Conservation (phyloP, 2,113 vertebrate species). For the Macquaria australasica region DNA sequence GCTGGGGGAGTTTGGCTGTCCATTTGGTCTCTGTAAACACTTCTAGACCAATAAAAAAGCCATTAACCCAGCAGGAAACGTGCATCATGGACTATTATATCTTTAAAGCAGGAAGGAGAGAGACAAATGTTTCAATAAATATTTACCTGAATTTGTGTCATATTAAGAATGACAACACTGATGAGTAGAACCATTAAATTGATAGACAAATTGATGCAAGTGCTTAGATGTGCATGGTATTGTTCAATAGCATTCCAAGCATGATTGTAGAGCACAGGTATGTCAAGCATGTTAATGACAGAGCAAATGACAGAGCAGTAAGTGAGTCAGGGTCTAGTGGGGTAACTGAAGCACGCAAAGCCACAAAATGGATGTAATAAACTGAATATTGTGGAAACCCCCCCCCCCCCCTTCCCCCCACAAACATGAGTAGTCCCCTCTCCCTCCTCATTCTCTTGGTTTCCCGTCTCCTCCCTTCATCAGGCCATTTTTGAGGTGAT, state of each 20-base stretch:
- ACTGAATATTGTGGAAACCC: background rate
- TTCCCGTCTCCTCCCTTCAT: background rate
- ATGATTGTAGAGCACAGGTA: slow-evolving; percentile 19
- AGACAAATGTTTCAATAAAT: background rate
- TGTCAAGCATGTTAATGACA: slow-evolving; percentile 7
- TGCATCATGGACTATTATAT: background rate
- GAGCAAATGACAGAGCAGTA: background rate
- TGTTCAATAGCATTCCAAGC: slow-evolving; percentile 28
- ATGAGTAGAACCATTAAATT: background rate
- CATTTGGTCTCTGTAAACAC: slow-evolving; percentile 25
- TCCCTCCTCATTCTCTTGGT: background rate
- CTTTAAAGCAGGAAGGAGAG: background rate
- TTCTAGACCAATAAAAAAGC: slow-evolving; percentile 26
- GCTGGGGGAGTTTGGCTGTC: background rate
- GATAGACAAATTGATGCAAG: background rate
- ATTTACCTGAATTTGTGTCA: background rate
- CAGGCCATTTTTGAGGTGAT: slow-evolving; percentile 99
- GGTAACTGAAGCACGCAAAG: background rate
- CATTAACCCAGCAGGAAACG: slow-evolving; percentile 8
- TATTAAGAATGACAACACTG: background rate
- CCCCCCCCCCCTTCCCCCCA: too few species aligned
- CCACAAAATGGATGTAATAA: background rate
- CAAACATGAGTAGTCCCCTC: background rate
- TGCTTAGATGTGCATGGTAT: background rate
- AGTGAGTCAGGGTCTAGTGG: background rate